Base-by-base conservation (phyloP, 2,888 invertebrate genomes). In the Pimpla rufipes region DNA sequence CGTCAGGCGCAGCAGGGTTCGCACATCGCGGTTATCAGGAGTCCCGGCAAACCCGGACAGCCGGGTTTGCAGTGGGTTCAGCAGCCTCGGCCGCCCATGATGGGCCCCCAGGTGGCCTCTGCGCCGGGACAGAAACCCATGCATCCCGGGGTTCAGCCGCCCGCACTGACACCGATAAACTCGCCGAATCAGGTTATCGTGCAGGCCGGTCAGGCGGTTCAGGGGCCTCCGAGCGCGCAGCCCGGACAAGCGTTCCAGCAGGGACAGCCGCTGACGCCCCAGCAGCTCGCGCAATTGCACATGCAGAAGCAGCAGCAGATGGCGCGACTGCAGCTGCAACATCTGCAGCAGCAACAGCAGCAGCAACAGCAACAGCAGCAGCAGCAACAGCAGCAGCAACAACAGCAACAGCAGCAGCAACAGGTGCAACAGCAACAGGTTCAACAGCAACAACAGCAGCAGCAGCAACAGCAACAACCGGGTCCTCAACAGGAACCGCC, bases 21-120 rank as follows among this genome's bases (percentile, higher is more conserved):
- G 0, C 96, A 96, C 85, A 96, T 96, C 62, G 96, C 96, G 4
- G 95, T 95, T 85, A 96, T 96, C 35, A 94, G 96, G 55, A 95
- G 96, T 81, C 96, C 96, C 86, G 94, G 96, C 83, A 95, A 96
- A 0, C 95, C 95, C 0, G 96, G 96, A 0, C 93, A 96, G 66
- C 82, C 84, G 42, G 91, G 90, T 18, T 85, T 95, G 18, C 96
- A 96, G 86, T 96, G 96, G 96, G 91, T 96, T 40, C 96, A 96
- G 80, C 96, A 96, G 87, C 95, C 95, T 66, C 94, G 96, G 0
- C 94, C 95, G 0, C 94, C 96, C 8, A 94, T 96, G 76, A 92
- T 95, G 40, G 92, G 94, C 8, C 94, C 96, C 21, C 95, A 96
- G 2, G 94, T 95, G 0, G 86, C 91, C 0, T 88, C 88, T 45